Evolutionary conservation across 2,113 vertebrate species (phyloP), one percentile per base, ranked within the genome.

Genomic region (Periophthalmodon schlosseri): DNA sequence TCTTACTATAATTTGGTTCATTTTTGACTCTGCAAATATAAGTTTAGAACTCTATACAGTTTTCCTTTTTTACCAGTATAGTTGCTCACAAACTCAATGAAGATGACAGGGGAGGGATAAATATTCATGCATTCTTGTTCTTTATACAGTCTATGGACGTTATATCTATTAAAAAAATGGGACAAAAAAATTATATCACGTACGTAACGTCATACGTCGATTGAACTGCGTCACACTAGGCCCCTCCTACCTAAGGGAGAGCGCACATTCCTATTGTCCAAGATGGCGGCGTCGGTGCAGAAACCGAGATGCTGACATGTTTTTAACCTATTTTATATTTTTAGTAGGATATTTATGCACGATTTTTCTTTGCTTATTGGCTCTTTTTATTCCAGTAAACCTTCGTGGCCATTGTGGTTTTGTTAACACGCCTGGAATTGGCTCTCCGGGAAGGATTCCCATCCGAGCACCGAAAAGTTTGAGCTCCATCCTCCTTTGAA

Each of bases 211-310:
- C 2, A 0, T 6, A 12, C 24, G 36, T 15, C 0, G 23, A 44
- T n/a, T 44, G 36, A 44, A 8, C 2, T 9, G 36, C 91, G 88
- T 91, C 73, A 58, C 1, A 7, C 1, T 69, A 69, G 44, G 5
- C 85, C 44, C 88, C 90, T 79, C 91, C 91, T 86, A 72, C 85
- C 72, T 44, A 9, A 21, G 67, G 78, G 83, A 87, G 83, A 77
- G 89, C 88, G 86, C 91, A 91, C 92, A 93, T 94, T 92, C 95
- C 95, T 95, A 96, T 98, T 98, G 96, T 97, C 96, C 96, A 98
- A 98, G 95, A 97, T 98, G 96, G 96, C 96, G 95, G 93, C 93
- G 84, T 87, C 83, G 88, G 84, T 92, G 91, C 90, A 92, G 92
- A 39, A 2, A 34, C 47, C 70, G 86, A 80, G 94, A 93, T 91